Evolutionary conservation across 2,888 invertebrate species (phyloP).

Genomic region (Leptopterna dolabrata): DNA sequence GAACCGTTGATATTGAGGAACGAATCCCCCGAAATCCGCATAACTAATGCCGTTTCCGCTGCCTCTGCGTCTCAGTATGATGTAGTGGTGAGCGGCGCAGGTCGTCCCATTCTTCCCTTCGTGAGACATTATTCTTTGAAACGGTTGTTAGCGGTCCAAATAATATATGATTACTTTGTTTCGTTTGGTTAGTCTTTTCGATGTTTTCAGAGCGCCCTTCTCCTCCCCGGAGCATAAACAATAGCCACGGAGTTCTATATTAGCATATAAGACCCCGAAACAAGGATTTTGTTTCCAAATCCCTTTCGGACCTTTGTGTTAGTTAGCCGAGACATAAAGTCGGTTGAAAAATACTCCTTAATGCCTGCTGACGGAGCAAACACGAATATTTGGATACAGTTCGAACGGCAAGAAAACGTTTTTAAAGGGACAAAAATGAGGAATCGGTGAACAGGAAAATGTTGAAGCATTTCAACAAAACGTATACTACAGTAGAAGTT

Average conservation of each 20-base stretch:
- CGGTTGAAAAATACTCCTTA: slow-evolving; percentile 8
- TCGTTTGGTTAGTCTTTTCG: slow-evolving; percentile 6
- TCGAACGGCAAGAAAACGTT: background rate
- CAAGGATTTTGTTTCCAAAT: slow-evolving; percentile 43
- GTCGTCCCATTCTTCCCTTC: background rate
- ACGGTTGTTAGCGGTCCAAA: slow-evolving; percentile 51
- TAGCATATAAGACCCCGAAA: slow-evolving; percentile 53
- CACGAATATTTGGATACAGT: slow-evolving; percentile 46
- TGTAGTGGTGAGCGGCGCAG: slow-evolving; percentile 26
- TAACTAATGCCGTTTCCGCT: slow-evolving; percentile 46
- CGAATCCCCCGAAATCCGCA: slow-evolving; percentile 15
- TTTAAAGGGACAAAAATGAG: background rate
- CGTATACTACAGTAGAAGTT: too few relatives aligned
- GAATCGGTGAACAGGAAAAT: too few relatives aligned
- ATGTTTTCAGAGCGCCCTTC: slow-evolving; percentile 12
- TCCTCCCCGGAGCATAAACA: slow-evolving; percentile 28
- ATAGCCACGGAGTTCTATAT: slow-evolving; percentile 21
- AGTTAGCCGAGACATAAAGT: background rate
- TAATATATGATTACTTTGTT: slow-evolving; percentile 54
- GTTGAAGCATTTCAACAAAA: too few relatives aligned
- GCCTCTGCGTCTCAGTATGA: slow-evolving; percentile 11
- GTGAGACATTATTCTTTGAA: slow-evolving; percentile 40
- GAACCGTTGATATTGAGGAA: background rate
- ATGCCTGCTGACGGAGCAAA: slow-evolving; percentile 39
- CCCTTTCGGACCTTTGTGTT: slow-evolving; percentile 18